Conservation (phyloP, 2,888 invertebrate species). For the Theretra japonica region DNA sequence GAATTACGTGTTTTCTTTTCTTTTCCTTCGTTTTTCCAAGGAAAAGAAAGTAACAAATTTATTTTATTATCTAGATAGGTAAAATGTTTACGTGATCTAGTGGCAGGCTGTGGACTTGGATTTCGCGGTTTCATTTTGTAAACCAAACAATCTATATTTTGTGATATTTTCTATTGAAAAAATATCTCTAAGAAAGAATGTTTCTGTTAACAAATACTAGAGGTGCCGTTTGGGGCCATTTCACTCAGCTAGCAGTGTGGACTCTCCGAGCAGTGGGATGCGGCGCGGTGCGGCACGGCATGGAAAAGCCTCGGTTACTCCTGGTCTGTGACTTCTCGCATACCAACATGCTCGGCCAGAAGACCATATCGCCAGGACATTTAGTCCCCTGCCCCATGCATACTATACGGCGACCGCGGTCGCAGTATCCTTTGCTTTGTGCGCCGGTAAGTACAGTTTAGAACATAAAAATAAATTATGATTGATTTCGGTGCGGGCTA, state of each 20-base stretch:
- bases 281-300: conserved; percentile 69
- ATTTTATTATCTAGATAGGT: too few species aligned
- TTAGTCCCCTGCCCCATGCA: conserved; percentile 62
- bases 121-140: too few species aligned
- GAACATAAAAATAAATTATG: background rate
- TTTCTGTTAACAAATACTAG: too few species aligned
- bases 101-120: too few species aligned
- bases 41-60: too few species aligned
- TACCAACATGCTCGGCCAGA: conserved; percentile 78
- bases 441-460: conserved; percentile 57
- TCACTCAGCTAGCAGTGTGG: conserved; percentile 77
- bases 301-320: conserved; percentile 56
- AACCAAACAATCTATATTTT: too few species aligned
- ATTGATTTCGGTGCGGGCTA: too few species aligned
- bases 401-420: conserved; percentile 52
- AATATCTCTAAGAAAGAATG: too few species aligned
- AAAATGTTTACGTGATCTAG: too few species aligned
- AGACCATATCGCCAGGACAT: conserved; percentile 62
- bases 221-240: conserved; percentile 75
- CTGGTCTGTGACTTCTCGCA: conserved; percentile 80
- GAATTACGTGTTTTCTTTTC: too few species aligned
- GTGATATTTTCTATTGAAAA: too few species aligned
- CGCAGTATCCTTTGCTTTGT: conserved; percentile 66
- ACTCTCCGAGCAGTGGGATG: conserved; percentile 73
- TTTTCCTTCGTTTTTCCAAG: too few species aligned